Evolutionary conservation across 1,140 invertebrate species (phyloP).

Genomic region (Plodia interpunctella): DNA sequence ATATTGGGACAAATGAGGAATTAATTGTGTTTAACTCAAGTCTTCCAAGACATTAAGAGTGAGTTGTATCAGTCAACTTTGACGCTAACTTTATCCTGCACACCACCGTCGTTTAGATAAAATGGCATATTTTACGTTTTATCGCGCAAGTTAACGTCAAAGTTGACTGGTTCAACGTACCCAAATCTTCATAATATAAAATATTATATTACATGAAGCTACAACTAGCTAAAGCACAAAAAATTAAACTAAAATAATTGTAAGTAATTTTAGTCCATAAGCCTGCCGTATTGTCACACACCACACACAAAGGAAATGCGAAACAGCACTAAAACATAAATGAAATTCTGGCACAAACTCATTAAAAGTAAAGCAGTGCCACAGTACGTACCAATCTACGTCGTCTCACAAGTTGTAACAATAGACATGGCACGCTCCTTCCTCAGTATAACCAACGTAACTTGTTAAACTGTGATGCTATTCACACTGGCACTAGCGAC

Average conservation of each 20-base stretch:
- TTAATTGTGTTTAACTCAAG: no score
- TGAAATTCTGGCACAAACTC: neutral
- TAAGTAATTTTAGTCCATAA: neutral
- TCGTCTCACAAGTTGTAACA: neutral
- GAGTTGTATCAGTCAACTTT: no score
- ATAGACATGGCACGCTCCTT: neutral
- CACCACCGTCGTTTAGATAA: no score
- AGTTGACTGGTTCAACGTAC: no score
- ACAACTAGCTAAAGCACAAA: no score
- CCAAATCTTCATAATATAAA: no score
- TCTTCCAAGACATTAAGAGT: no score
- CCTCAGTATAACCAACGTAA: neutral
- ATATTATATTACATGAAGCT: no score
- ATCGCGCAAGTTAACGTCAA: no score
- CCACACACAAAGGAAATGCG: neutral
- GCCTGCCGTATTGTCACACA: neutral
- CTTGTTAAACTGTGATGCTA: neutral
- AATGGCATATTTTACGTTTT: no score
- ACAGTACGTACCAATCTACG: neutral
- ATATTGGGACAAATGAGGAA: no score
- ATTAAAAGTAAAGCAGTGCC: slow-evolving; percentile 2
- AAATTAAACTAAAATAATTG: neutral
- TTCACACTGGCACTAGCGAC: neutral
- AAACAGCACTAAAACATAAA: neutral
- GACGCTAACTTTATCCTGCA: no score